Percentiles rank a stretch among this genome's conserved stretches.
phyloP scores from a whole-genome alignment of 2,888 invertebrate species.

The Acronicta psi region DNA sequence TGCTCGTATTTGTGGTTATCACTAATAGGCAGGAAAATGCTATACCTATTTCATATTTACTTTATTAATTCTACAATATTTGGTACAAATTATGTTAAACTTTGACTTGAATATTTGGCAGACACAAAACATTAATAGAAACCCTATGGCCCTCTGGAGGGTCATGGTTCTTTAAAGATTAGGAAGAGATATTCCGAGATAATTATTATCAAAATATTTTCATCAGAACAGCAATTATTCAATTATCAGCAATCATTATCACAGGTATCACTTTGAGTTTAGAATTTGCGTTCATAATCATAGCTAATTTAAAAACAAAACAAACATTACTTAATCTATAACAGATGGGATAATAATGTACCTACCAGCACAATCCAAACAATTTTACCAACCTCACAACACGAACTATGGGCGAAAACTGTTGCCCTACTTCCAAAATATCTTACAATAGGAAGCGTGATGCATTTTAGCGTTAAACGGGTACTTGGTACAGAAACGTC shows the following conservation, averaged over 20 bases:
- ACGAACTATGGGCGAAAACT: constrained; percentile 25
- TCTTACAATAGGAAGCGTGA: constrained; percentile 2
- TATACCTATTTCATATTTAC: neutral
- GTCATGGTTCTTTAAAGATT: too few relatives aligned
- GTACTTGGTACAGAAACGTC: constrained; percentile 9
- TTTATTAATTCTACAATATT: neutral
- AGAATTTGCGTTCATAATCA: neutral
- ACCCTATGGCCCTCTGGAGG: too few relatives aligned
- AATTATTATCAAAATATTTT: neutral
- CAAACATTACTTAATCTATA: neutral
- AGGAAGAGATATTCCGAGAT: neutral
- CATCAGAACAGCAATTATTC: neutral
- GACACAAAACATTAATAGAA: too few relatives aligned
- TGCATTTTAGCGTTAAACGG: constrained; percentile 36
- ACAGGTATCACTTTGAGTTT: neutral
- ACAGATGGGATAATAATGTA: neutral
- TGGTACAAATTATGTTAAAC: neutral
- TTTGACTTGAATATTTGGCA: neutral
- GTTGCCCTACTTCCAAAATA: constrained; percentile 33
- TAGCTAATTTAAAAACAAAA: neutral
- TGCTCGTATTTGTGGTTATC: constrained; percentile 1
- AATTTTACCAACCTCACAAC: constrained; percentile 23
- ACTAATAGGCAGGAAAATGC: neutral
- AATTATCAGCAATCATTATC: too few relatives aligned
- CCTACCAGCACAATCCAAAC: constrained; percentile 28